These are phyloP conservation scores for Barypeithes pellucidus DNA, from an alignment of 2,888 invertebrate genomes.

Conservation along the genomic window DNA sequence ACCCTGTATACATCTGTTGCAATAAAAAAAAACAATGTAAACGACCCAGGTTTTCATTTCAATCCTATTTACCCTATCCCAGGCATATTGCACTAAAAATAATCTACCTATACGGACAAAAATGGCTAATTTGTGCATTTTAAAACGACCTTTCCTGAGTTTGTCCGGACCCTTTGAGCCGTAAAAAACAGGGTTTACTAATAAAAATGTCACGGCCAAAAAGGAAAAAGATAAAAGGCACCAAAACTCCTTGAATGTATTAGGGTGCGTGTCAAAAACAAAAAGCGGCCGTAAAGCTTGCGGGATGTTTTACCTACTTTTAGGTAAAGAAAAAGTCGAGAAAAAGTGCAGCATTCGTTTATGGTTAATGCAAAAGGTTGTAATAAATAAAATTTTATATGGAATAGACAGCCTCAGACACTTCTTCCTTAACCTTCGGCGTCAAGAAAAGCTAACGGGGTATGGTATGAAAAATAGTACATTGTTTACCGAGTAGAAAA, in stretches of 20 bases:
- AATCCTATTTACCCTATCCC: not conserved
- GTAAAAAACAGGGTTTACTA: slow-evolving; percentile 30
- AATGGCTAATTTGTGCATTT: slow-evolving; percentile 25
- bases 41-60: not conserved
- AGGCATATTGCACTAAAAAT: not conserved
- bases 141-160: slow-evolving; percentile 24
- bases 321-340: not conserved
- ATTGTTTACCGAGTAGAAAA: too few species aligned
- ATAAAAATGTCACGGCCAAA: slow-evolving; percentile 37
- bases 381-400: slow-evolving; percentile 4
- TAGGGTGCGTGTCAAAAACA: slow-evolving; percentile 40
- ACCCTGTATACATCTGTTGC: too few species aligned
- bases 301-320: slow-evolving; percentile 17
- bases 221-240: slow-evolving; percentile 28
- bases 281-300: slow-evolving; percentile 17
- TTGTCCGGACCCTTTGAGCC: slow-evolving; percentile 1
- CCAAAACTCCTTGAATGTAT: slow-evolving; percentile 21
- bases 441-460: too few species aligned
- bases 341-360: not conserved
- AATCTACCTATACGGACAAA: slow-evolving; percentile 7
- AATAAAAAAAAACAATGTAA: too few species aligned
- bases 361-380: not conserved
- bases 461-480: too few species aligned
- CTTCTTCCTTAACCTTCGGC: too few species aligned
- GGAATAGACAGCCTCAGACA: too few species aligned